phyloP scores from a whole-genome alignment of 2,888 invertebrate genomes.

The Anoplius nigerrimus region DNA sequence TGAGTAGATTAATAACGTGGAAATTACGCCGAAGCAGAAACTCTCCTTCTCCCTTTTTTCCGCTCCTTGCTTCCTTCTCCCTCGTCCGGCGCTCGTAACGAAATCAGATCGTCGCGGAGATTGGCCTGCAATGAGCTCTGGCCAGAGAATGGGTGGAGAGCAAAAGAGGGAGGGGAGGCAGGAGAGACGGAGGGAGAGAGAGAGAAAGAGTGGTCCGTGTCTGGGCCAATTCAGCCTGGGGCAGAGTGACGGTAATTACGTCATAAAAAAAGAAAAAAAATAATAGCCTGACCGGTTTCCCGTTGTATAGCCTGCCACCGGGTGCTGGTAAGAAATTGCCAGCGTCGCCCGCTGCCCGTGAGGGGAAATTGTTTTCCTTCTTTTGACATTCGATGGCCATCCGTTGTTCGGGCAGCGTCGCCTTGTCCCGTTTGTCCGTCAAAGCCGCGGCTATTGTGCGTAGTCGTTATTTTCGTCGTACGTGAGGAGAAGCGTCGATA shows the following conservation, averaged over 20 bases:
- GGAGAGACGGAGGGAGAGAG: conserved; percentile 17
- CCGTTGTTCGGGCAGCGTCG: background rate
- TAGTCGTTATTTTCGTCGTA: conserved; percentile 16
- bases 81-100: conserved; percentile 25
- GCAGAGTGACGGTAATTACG: conserved; percentile 44
- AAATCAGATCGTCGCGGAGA: conserved; percentile 42
- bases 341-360: conserved; percentile 20
- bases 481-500: conserved; percentile 14
- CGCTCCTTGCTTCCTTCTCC: conserved; percentile 4
- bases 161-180: conserved; percentile 6
- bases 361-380: conserved; percentile 25
- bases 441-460: background rate
- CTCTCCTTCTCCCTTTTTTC: conserved; percentile 13
- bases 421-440: conserved; percentile 2
- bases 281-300: conserved; percentile 49
- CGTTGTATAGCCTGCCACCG: conserved; percentile 24
- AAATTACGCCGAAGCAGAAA: conserved; percentile 41
- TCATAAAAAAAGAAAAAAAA: conserved; percentile 46
- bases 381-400: conserved; percentile 12
- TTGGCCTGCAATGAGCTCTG: conserved; percentile 23
- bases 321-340: conserved; percentile 22
- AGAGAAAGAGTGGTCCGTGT: conserved; percentile 21
- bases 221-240: conserved; percentile 35
- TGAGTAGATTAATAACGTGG: conserved; percentile 50
- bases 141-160: conserved; percentile 5